Conservation (phyloP, 2,113 vertebrate species). For the Cercocebus atys region DNA sequence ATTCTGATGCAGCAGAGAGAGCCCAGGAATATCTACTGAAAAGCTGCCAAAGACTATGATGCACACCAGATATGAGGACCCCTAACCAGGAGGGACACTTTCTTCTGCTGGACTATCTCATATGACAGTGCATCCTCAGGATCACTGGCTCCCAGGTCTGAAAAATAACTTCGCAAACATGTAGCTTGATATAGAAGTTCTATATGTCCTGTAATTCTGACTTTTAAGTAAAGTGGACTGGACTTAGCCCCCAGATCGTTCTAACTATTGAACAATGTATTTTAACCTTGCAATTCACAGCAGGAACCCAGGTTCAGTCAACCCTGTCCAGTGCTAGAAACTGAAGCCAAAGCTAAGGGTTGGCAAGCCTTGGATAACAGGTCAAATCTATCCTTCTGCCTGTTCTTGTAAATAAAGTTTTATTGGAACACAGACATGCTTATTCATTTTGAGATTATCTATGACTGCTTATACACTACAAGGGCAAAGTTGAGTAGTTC, state of each 20-base stretch:
- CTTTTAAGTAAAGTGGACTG: not conserved
- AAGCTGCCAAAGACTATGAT: not conserved
- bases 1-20: not conserved
- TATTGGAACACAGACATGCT: not conserved
- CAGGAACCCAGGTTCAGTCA: not conserved
- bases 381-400: not conserved
- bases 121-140: not conserved
- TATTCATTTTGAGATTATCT: not conserved
- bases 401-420: slow-evolving; percentile 37
- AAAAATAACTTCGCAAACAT: slow-evolving; percentile 23
- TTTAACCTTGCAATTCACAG: not conserved
- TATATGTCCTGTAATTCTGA: not conserved
- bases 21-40: not conserved
- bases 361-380: not conserved
- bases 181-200: not conserved
- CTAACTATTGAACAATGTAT: not conserved
- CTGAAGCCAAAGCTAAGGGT: not conserved
- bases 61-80: not conserved
- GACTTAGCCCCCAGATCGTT: not conserved
- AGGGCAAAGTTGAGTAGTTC: not conserved
- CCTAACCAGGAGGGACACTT: not conserved
- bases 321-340: not conserved
- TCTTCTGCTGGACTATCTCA: not conserved
- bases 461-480: not conserved
- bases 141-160: not conserved